Evolutionary conservation across 1,140 invertebrate genomes (phyloP), one percentile per base, ranked within the genome.

Genomic region (Tetragonula clypearis): DNA sequence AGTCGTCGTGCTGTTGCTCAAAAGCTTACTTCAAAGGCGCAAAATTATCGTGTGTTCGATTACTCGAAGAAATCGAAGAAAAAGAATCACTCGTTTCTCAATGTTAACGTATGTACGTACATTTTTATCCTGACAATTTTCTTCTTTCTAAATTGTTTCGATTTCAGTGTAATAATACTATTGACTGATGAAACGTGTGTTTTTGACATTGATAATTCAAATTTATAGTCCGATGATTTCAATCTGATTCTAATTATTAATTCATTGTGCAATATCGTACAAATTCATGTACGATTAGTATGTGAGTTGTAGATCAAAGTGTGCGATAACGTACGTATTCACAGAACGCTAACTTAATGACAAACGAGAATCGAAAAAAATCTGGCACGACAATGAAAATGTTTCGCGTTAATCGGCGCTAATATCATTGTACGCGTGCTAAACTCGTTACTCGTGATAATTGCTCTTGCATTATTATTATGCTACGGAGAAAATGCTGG

Each of bases 1-100:
- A 95, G 94, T 0, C 5, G 30, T 30, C 8, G 41, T 15, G 30
- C 9, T 49, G 41, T 6, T 41, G 0, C 6, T 49, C 8, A 8
- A 49, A 49, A 9, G 6, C 41, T 0, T 49, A 30, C 0, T 49
- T 49, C 9, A 8, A 41, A 30, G 30, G 3, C 6, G 41, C 41
- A 41, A 41, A 49, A 49, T 49, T 49, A 49, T 49, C 41, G 8
- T 0, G 41, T 49, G 41, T 8, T 8, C 6, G 6, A 49, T 8
- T 49, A 9, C 41, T 49, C 6, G 41, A 41, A 41, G 8, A 41
- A 41, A 41, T 41, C 41, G 41, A 49, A 49, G 41, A 49, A 9
- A 49, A 49, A 35, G 35, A 35, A 35, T 35, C 35, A 35, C 3
- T 35, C 35, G 35, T 30, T 30, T 30, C 30, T 30, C 30, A 1